A percentile compares a stretch with the other conserved stretches of the same genome.
phyloP scores from a whole-genome alignment of 2,113 vertebrate genomes.

The Helogale parvula region DNA sequence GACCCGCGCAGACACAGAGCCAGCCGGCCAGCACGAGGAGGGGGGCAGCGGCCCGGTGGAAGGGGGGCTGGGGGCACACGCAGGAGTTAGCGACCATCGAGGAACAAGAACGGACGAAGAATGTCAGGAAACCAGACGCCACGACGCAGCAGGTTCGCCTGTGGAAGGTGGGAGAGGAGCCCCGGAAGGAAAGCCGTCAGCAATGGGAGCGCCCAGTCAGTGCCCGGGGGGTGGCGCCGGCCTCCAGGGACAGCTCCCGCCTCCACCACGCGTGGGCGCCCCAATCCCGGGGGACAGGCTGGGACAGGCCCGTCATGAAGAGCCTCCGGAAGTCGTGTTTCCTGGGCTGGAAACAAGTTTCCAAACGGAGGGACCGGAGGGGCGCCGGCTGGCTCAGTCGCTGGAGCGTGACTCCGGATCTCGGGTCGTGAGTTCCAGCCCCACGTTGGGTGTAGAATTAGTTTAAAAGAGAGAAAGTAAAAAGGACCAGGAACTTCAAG shows the following conservation, averaged over 20 bases:
- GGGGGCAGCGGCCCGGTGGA: not conserved
- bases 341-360: not conserved
- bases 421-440: not conserved
- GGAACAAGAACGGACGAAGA: not conserved
- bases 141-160: not conserved
- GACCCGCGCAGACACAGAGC: not conserved
- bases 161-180: not conserved
- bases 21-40: not conserved
- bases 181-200: not conserved
- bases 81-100: not conserved
- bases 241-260: rapidly evolving
- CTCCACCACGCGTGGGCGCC: rapidly evolving
- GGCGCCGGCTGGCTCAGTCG: rapidly evolving
- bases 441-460: not conserved
- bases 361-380: not conserved
- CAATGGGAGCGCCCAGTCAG: rapidly evolving
- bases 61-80: not conserved
- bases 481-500: no score
- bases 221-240: no score
- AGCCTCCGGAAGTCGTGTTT: rapidly evolving
- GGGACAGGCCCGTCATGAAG: not conserved
- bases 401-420: not conserved
- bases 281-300: not conserved
- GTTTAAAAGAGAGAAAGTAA: not conserved
- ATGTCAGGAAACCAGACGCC: not conserved